Conservation (phyloP, 2,888 invertebrate genomes). For the Eupithecia insigniata region DNA sequence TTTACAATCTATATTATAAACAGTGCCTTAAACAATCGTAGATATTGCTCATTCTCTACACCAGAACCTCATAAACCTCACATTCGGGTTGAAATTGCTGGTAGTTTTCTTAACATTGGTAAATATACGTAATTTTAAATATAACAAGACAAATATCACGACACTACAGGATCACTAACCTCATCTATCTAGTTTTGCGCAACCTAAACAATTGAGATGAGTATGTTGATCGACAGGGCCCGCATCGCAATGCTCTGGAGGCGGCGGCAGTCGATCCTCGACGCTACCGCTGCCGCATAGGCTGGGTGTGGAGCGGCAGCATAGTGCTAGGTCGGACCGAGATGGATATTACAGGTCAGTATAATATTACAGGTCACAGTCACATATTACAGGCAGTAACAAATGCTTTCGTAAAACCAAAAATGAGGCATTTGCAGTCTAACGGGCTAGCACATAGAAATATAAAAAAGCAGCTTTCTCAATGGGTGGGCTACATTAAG, state of each 20-base stretch:
- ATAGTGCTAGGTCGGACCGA: constrained; percentile 85
- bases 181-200: neutral
- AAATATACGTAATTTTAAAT: neutral
- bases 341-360: constrained; percentile 91
- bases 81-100: neutral
- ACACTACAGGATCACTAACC: neutral
- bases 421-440: too few relatives aligned
- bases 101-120: neutral
- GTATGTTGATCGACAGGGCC: constrained; percentile 80
- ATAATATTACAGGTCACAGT: too few relatives aligned
- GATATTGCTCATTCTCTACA: neutral
- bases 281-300: constrained; percentile 92
- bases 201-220: neutral
- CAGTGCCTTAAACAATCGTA: neutral
- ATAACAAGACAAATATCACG: neutral
- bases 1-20: neutral
- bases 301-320: constrained; percentile 86
- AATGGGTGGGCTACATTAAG: too few relatives aligned
- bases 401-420: neutral
- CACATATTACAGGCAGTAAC: too few relatives aligned
- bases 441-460: neutral
- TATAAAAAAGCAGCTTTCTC: too few relatives aligned
- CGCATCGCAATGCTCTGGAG: constrained; percentile 79
- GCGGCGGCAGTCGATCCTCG: constrained; percentile 90
- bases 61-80: neutral